Base-by-base conservation (phyloP, 2,888 invertebrate species). In the Stramonita haemastoma region DNA sequence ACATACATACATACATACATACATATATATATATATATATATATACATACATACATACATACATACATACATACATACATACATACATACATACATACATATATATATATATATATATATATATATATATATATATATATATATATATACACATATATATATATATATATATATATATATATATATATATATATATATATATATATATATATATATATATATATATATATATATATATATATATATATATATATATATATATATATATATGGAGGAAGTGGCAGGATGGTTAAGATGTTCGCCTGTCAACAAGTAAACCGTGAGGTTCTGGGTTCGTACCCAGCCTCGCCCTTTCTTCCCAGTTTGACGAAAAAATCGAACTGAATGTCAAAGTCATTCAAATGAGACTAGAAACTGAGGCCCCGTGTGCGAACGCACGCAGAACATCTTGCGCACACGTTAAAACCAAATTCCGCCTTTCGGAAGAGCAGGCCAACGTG, bases 121-220 rank as follows among this genome's bases (percentile, higher is more conserved):
- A 87, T 73, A 36, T 29, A 73, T 36, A 73, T 17, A 73, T 36
- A 73, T 17, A n/a, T 17, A 87, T 36, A 73, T 46, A 36, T 22
- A 73, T 46, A 73, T 19, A 73, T 73, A 73, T 32, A 87, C 73
- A 73, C 46, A 73, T 73, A 70, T 22, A 87, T 73, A 87, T 36
- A 87, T 46, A 87, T 36, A 73, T 46, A 73, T 22, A 73, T n/a
- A 87, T 36, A 73, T 73, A 87, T 22, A 87, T 73, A 87, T n/a
- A 73, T 46, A 73, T 17, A 87, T 66, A 73, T 22, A 73, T 36
- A 73, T 19, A 29, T 6, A 32, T 32, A 29, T 32, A 77, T 19
- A 29, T 19, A 87, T 26, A 86, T 22, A 60, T 19, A 32, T 26
- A 60, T 66, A 32, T 29, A 32, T 17, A 32, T 36, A 87, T 46